Base-by-base conservation (phyloP, 2,797 vertebrate species). In the Leucoraja ocellata region DNA sequence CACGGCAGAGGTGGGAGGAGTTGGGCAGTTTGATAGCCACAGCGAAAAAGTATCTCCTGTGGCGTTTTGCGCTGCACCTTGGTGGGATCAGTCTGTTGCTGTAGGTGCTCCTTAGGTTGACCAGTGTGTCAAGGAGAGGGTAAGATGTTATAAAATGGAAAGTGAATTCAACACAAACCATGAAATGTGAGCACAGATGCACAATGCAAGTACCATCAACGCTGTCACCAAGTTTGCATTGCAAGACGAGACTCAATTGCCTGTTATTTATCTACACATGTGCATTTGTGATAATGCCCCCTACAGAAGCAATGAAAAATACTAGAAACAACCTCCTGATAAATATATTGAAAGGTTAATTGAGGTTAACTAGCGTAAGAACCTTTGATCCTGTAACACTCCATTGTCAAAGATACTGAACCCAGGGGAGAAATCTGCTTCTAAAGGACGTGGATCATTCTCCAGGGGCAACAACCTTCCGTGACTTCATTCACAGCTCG, bases 321-420 rank as follows among this genome's bases (percentile, higher is more conserved):
- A n/a, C 61, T 32, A 88, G 2, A 88, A 88, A 32, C 63, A 23
- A 36, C 13, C 28, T 16, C 36, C 61, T 32, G 63, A 61, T 28
- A 88, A 68, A 32, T 2, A 88, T n/a, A 65, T 88, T 68, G 28
- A 88, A 88, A 63, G n/a, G 83, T 86, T 61, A 86, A 86, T 63
- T 65, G 83, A 86, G 16, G 16, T 88, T 68, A 88, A 88, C 21
- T 65, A 84, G 25, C 71, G 10, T 16, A 16, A 32, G 6, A 63
- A 36, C 61, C 65, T 65, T 88, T 32, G 18, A 88, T 14, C 84
- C 16, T 36, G n/a, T 68, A 32, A 32, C 84, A 68, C n/a, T 39
- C n/a, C 63, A 21, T 68, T 65, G 14, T 88, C 8, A 58, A 63
- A 23, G 16, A n/a, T 21, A 36, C 16, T 88, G n/a, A n/a, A 32